Evolutionary conservation across 2,113 vertebrate genomes (phyloP).

Genomic region (Anas platyrhynchos): DNA sequence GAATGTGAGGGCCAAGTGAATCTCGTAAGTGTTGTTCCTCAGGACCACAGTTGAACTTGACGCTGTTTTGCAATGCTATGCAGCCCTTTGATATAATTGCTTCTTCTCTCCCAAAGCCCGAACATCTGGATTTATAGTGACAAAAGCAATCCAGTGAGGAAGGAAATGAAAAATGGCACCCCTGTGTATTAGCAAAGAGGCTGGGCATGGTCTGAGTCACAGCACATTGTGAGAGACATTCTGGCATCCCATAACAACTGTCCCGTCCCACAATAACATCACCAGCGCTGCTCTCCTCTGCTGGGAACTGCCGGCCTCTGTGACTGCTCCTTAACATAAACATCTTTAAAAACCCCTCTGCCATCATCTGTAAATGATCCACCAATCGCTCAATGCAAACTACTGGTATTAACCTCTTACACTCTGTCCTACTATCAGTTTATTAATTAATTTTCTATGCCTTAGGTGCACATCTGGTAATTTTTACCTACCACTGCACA

Average conservation of each 20-base stretch:
- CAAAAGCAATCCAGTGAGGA: not conserved
- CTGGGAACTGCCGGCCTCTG: not conserved
- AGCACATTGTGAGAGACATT: not conserved
- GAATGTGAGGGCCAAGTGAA: not conserved
- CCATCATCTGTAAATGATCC: not conserved
- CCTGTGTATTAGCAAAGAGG: not conserved
- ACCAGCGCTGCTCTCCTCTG: not conserved
- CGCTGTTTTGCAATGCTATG: not conserved
- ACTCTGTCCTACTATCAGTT: not conserved
- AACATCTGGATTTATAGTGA: slow-evolving; percentile 19
- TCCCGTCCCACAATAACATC: not conserved
- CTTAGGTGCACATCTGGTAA: not conserved
- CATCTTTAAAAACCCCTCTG: not conserved
- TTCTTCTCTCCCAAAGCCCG: not conserved
- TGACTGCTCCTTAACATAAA: not conserved
- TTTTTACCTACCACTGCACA: not conserved
- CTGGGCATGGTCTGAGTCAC: not conserved
- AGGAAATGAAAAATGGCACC: not conserved
- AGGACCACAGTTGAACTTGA: not conserved
- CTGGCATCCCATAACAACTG: not conserved
- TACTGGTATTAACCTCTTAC: not conserved
- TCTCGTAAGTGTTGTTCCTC: not conserved
- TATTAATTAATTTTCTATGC: not conserved
- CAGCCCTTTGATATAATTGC: not conserved
- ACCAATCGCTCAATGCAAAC: not conserved